A percentile compares a stretch with the other conserved stretches of the same genome.
phyloP scores from a whole-genome alignment of 1,140 invertebrate genomes.

The Hycleus cichorii region DNA sequence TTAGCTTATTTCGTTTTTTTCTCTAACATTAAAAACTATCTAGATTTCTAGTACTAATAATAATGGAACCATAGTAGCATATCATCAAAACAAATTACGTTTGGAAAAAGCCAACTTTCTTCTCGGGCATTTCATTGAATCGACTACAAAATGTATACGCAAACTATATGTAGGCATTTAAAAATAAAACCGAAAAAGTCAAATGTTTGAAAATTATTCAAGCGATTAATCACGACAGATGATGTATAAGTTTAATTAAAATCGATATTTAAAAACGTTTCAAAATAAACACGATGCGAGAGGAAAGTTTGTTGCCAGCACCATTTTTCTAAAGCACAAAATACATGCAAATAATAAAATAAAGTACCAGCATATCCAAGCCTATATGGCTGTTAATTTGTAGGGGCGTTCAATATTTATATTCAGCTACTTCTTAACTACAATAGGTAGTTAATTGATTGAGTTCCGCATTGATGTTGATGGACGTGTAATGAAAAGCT shows the following conservation, averaged over 20 bases:
- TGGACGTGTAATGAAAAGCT: neutral
- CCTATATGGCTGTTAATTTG: no score
- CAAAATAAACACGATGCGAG: neutral
- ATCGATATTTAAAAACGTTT: constrained; percentile 12
- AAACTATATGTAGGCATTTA: neutral
- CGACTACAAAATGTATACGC: no score
- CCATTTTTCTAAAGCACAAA: no score
- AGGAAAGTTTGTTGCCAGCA: no score
- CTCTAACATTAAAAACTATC: constrained; percentile 3
- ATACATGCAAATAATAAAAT: no score
- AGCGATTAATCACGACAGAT: constrained; percentile 10
- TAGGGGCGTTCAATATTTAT: no score
- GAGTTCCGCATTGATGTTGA: neutral
- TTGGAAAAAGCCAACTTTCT: constrained; percentile 13
- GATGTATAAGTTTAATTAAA: constrained; percentile 15
- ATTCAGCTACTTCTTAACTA: no score
- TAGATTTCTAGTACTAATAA: constrained; percentile 13
- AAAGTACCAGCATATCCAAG: no score
- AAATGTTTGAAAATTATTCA: neutral
- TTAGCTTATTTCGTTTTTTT: constrained; percentile 8
- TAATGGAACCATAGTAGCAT: constrained; percentile 12
- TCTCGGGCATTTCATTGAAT: neutral
- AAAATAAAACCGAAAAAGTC: neutral
- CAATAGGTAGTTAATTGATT: no score
- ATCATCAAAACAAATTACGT: constrained; percentile 16